phyloP scores from a whole-genome alignment of 1,140 invertebrate genomes.

The Achroia grisella region DNA sequence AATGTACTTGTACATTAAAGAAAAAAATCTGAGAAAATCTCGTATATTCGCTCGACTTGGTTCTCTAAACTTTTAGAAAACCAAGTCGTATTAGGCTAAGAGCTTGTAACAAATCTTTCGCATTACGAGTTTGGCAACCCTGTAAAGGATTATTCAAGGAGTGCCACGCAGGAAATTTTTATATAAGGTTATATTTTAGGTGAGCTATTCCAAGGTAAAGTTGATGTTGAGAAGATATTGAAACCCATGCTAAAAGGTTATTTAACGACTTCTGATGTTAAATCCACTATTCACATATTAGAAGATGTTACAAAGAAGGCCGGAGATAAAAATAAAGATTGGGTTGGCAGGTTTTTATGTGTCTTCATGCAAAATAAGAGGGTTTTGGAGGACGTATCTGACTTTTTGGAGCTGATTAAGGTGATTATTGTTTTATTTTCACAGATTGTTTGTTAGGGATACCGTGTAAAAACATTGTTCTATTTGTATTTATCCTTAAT shows the following conservation, averaged over 20 bases:
- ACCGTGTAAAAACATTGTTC: not conserved
- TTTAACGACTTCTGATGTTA: constrained; percentile 33
- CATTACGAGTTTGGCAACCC: too few relatives aligned
- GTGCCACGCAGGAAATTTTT: too few relatives aligned
- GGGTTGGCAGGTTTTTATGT: constrained; percentile 52
- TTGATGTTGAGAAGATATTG: constrained; percentile 46
- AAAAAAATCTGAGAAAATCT: too few relatives aligned
- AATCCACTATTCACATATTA: constrained; percentile 41
- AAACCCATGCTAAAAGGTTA: constrained; percentile 48
- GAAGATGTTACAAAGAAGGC: constrained; percentile 44
- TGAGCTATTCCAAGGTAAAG: constrained; percentile 51
- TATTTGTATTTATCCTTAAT: not conserved
- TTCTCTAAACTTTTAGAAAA: too few relatives aligned
- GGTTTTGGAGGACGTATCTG: constrained; percentile 33
- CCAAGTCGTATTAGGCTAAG: too few relatives aligned
- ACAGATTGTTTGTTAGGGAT: not conserved
- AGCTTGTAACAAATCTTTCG: too few relatives aligned
- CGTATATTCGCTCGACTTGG: too few relatives aligned
- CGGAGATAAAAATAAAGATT: constrained; percentile 45
- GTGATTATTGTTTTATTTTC: constrained; percentile 13
- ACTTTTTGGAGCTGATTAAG: constrained; percentile 37
- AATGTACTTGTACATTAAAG: too few relatives aligned
- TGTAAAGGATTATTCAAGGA: too few relatives aligned
- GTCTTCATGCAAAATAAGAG: constrained; percentile 40
- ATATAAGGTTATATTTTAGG: constrained; percentile 23